Percentiles rank a stretch among this genome's conserved stretches.
These are phyloP conservation scores for Dermochelys coriacea DNA, from an alignment of 2,797 vertebrate species.

Conservation along the genomic window DNA sequence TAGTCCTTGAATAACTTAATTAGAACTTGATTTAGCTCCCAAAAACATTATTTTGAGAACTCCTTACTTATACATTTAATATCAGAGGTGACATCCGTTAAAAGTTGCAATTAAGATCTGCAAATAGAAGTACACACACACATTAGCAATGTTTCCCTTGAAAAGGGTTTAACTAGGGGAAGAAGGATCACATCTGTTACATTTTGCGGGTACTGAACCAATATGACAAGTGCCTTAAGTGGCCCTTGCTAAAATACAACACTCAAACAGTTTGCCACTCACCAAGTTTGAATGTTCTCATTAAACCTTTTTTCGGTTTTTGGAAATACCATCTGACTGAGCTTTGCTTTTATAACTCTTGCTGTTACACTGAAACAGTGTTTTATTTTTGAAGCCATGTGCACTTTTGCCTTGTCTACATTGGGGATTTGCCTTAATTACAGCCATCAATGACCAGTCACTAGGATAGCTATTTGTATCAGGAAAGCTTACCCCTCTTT, in stretches of 20 bases:
- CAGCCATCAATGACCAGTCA: no score
- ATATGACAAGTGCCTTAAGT: not conserved
- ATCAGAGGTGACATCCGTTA: not conserved
- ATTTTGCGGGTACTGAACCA: not conserved
- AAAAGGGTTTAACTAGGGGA: not conserved
- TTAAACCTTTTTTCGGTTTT: no score
- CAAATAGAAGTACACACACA: not conserved
- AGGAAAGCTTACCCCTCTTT: no score
- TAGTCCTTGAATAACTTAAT: not conserved
- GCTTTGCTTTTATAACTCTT: not conserved
- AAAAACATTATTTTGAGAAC: no score
- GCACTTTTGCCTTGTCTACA: no score
- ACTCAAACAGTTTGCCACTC: no score
- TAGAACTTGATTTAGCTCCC: no score
- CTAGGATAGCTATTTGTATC: no score
- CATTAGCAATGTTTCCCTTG: not conserved
- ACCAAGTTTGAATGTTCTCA: no score
- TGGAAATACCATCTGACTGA: not conserved
- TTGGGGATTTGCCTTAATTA: no score
- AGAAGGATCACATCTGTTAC: not conserved
- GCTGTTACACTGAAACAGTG: not conserved
- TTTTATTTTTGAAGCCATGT: not conserved
- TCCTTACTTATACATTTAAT: no score
- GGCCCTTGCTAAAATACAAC: not conserved
- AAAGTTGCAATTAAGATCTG: not conserved